Percentiles rank a stretch among this genome's conserved stretches.
Evolutionary conservation across 1,140 invertebrate genomes (phyloP).

Genomic region (Bombus difficillimus): DNA sequence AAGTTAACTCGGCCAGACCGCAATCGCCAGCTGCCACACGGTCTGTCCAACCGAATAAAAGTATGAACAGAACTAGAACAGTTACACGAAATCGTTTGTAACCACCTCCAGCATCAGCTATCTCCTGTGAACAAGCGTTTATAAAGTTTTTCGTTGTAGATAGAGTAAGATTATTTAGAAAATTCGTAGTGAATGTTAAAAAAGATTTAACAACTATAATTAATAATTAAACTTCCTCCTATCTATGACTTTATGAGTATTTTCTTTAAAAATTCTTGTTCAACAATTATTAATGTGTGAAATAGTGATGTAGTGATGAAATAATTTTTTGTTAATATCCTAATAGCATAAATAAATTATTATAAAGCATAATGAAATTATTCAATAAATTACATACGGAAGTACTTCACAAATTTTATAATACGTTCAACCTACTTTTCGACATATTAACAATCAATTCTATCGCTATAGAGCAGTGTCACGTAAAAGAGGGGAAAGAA

Average conservation of each 20-base stretch:
- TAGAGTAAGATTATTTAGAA: no score
- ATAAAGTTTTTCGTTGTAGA: background rate
- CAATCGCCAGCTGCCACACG: constrained; percentile 79
- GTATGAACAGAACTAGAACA: constrained; percentile 34
- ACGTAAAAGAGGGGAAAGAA: background rate
- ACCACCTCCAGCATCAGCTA: constrained; percentile 77
- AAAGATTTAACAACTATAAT: no score
- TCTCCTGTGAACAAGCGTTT: constrained; percentile 66
- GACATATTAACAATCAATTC: background rate
- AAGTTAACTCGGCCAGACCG: constrained; percentile 92
- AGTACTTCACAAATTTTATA: background rate
- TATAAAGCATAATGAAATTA: no score
- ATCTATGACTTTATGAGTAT: no score
- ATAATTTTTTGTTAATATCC: no score
- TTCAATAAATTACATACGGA: no score
- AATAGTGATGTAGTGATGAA: background rate
- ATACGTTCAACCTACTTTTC: background rate
- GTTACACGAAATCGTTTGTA: constrained; percentile 40
- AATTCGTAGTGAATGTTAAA: no score
- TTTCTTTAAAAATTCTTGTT: background rate
- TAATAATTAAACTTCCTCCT: no score
- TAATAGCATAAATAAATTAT: no score
- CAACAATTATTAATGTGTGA: background rate
- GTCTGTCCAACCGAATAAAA: constrained; percentile 43
- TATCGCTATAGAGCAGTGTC: background rate